Evolutionary conservation across 1,140 invertebrate genomes (phyloP).

Genomic region (Rhagoletis pomonella): DNA sequence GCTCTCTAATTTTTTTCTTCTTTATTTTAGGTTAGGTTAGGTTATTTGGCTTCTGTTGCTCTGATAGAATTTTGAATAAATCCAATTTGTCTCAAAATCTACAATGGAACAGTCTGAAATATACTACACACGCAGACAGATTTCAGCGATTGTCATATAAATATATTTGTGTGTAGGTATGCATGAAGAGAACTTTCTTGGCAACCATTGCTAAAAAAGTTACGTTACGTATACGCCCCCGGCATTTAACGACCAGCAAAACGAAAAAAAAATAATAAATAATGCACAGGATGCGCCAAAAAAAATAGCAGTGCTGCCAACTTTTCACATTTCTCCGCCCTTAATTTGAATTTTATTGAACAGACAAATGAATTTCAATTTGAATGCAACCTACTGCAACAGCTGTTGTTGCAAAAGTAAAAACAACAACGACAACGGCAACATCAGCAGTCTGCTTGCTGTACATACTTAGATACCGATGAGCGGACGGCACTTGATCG

Average conservation of each 20-base stretch:
- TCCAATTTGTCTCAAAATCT: no score
- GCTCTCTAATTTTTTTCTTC: neutral
- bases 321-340: slow-evolving; percentile 1
- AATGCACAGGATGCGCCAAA: neutral
- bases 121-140: no score
- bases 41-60: no score
- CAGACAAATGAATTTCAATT: neutral
- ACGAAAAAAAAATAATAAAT: neutral
- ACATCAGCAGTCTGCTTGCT: no score
- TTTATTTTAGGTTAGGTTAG: no score
- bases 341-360: slow-evolving; percentile 6
- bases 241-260: neutral
- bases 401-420: no score
- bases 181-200: neutral
- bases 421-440: no score
- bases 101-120: no score
- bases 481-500: no score
- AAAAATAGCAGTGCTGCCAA: neutral
- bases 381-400: neutral
- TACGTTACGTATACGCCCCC: neutral
- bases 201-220: neutral
- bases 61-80: no score
- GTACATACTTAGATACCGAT: no score
- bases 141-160: no score
- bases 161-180: neutral